phyloP scores from a whole-genome alignment of 2,113 vertebrate species.

The Ursus arctos region DNA sequence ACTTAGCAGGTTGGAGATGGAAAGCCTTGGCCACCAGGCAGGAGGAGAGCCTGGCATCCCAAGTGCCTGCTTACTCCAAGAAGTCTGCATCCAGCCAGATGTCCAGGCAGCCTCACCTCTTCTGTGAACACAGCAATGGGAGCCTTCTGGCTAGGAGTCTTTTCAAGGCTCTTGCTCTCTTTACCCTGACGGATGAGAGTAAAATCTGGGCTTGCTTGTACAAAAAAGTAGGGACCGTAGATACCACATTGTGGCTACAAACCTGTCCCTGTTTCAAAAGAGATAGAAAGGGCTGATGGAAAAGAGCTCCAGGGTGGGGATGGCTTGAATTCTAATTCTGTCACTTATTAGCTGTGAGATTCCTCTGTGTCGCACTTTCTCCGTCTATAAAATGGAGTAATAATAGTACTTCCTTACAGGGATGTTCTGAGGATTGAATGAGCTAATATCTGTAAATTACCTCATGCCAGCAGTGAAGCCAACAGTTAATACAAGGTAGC shows the following conservation, averaged over 20 bases:
- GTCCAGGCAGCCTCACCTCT: neutral
- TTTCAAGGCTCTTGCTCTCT: neutral
- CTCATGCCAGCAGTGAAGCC: neutral
- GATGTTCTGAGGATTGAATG: neutral
- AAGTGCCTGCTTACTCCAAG: neutral
- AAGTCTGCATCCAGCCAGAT: neutral
- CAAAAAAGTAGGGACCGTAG: neutral
- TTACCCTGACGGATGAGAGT: neutral
- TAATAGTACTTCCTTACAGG: neutral
- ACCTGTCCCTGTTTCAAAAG: neutral
- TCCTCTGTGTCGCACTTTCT: neutral
- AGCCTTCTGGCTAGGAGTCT: neutral
- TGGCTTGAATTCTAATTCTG: neutral
- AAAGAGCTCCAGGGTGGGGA: neutral
- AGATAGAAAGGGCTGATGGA: neutral
- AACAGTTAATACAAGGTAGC: neutral
- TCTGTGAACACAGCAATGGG: neutral
- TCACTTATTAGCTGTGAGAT: neutral
- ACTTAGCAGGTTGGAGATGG: neutral
- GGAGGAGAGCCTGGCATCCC: neutral
- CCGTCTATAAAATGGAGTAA: neutral
- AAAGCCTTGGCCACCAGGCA: neutral
- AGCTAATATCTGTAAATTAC: neutral
- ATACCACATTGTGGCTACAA: neutral
- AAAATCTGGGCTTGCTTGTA: neutral